Conservation (phyloP, 1,140 invertebrate species). For the Diabrotica virgifera region DNA sequence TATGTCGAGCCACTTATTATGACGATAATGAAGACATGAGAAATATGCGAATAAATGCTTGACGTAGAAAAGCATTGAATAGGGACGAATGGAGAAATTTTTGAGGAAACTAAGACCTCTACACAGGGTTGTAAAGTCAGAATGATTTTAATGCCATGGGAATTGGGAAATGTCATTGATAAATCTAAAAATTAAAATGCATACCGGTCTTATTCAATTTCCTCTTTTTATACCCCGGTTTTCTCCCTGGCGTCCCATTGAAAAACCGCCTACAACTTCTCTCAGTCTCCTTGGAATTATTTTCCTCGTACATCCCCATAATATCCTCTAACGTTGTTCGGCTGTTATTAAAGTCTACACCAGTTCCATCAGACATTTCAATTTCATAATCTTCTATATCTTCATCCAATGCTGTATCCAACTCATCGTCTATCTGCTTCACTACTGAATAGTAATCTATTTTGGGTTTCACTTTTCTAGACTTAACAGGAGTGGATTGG, state of each 20-base stretch:
- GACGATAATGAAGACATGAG: too few species aligned
- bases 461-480: slow-evolving; percentile 27
- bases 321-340: slow-evolving; percentile 32
- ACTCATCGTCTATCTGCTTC: slow-evolving; percentile 32
- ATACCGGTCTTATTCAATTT: slow-evolving; percentile 55
- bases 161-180: background rate
- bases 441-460: slow-evolving; percentile 29
- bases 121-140: too few species aligned
- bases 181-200: background rate
- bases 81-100: too few species aligned
- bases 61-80: too few species aligned
- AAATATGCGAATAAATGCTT: too few species aligned
- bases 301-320: slow-evolving; percentile 36
- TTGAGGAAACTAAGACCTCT: too few species aligned
- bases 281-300: slow-evolving; percentile 23
- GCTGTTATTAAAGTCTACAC: slow-evolving; percentile 22
- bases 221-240: slow-evolving; percentile 36
- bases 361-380: slow-evolving; percentile 21
- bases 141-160: too few species aligned
- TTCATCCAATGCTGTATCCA: slow-evolving; percentile 26
- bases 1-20: too few species aligned
- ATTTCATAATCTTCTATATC: slow-evolving; percentile 17
- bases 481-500: background rate
- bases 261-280: slow-evolving; percentile 27
- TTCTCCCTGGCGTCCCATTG: slow-evolving; percentile 31